Percentiles rank a stretch among this genome's conserved stretches.
These are phyloP conservation scores for Vesta saturnalis DNA, from an alignment of 2,888 invertebrate genomes.

Conservation along the genomic window DNA sequence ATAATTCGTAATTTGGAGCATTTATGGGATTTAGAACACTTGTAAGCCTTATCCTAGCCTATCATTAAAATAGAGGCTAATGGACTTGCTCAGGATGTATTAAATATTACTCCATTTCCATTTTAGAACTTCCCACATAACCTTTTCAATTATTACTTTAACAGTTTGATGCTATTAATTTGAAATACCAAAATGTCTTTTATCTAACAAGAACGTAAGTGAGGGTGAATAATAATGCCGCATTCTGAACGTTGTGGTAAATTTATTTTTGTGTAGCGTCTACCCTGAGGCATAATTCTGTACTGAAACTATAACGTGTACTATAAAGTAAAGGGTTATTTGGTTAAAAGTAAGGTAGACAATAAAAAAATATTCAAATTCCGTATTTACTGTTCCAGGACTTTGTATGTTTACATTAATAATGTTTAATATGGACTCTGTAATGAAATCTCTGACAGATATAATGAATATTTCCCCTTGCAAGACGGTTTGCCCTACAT, in stretches of 20 bases:
- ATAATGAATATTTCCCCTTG: no score
- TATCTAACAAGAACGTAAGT: neutral
- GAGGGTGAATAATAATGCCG: neutral
- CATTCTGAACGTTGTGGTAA: neutral
- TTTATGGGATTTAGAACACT: conserved; percentile 15
- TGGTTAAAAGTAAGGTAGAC: no score
- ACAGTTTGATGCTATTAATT: neutral
- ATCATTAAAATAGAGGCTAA: conserved; percentile 10
- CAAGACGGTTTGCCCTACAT: no score
- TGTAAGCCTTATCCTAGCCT: neutral
- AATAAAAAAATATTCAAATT: no score
- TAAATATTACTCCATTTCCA: neutral
- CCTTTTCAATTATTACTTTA: neutral
- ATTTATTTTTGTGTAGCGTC: no score
- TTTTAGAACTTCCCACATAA: neutral
- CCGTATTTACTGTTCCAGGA: no score
- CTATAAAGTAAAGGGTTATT: no score
- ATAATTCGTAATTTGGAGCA: conserved; percentile 11
- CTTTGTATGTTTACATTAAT: no score
- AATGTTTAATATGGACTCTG: no score
- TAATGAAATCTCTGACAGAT: no score
- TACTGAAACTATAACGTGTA: no score
- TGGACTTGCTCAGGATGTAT: neutral
- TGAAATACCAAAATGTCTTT: neutral
- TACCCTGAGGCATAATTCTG: no score